Evolutionary conservation across 2,113 vertebrate genomes (phyloP).

Genomic region (Nerophis ophidion): DNA sequence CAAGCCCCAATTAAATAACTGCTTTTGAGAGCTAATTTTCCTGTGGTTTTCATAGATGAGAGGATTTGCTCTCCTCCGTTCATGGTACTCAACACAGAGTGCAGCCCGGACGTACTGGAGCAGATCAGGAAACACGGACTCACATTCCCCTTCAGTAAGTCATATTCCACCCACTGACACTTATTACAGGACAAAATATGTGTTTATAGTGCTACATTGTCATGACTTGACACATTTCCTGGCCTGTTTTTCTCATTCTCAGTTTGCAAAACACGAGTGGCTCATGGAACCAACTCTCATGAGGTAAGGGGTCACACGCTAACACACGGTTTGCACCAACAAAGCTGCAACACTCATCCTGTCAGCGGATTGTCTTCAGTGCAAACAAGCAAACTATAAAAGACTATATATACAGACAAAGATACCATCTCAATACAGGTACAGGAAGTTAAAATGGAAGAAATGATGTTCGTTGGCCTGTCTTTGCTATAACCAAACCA

Average conservation of each 20-base stretch:
- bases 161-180: background rate
- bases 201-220: background rate
- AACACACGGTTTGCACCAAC: constrained; percentile 24
- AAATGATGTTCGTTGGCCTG: too few species aligned
- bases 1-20: background rate
- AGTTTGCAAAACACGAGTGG: constrained; percentile 99
- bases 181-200: background rate
- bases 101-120: constrained; percentile 84
- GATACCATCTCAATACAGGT: too few species aligned
- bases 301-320: constrained; percentile 78
- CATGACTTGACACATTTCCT: background rate
- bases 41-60: constrained; percentile 73
- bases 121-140: constrained; percentile 88
- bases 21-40: background rate
- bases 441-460: too few species aligned
- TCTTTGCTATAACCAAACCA: too few species aligned
- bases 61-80: constrained; percentile 97
- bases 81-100: constrained; percentile 90
- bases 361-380: constrained; percentile 20
- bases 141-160: constrained; percentile 95
- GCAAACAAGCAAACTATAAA: constrained; percentile 37
- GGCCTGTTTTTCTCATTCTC: constrained; percentile 43
- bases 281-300: constrained; percentile 97
- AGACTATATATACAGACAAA: background rate
- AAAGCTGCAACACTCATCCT: constrained; percentile 21